phyloP scores from a whole-genome alignment of 2,888 invertebrate genomes.

The Noctuana brunneofusca region DNA sequence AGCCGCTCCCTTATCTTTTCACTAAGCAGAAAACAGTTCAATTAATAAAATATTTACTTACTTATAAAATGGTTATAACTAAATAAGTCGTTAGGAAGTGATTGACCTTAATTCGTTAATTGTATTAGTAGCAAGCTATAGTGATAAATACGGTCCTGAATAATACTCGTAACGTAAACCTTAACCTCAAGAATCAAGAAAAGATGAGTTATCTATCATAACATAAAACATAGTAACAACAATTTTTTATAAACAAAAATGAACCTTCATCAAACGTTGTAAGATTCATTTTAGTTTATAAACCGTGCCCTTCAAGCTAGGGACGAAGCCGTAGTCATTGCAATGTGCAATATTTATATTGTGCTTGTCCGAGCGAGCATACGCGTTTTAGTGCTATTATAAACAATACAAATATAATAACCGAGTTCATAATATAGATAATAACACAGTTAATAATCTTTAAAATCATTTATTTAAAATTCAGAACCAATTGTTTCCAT shows the following conservation, averaged over 20 bases:
- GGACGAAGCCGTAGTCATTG: slow-evolving; percentile 16
- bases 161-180: no score
- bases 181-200: no score
- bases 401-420: background rate
- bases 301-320: slow-evolving; percentile 17
- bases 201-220: background rate
- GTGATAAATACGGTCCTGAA: no score
- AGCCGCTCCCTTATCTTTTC: no score
- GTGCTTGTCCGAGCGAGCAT: slow-evolving; percentile 18
- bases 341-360: slow-evolving; percentile 30
- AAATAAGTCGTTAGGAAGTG: no score
- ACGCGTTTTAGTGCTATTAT: slow-evolving; percentile 18
- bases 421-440: background rate
- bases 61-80: no score
- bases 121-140: no score
- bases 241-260: background rate
- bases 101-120: no score
- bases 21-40: no score
- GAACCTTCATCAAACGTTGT: background rate
- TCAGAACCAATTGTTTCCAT: no score
- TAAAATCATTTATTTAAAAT: no score
- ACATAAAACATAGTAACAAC: background rate
- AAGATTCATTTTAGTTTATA: background rate
- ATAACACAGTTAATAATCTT: background rate
- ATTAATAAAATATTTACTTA: no score